phyloP scores from a whole-genome alignment of 1,140 invertebrate species.

The Penaeus indicus region DNA sequence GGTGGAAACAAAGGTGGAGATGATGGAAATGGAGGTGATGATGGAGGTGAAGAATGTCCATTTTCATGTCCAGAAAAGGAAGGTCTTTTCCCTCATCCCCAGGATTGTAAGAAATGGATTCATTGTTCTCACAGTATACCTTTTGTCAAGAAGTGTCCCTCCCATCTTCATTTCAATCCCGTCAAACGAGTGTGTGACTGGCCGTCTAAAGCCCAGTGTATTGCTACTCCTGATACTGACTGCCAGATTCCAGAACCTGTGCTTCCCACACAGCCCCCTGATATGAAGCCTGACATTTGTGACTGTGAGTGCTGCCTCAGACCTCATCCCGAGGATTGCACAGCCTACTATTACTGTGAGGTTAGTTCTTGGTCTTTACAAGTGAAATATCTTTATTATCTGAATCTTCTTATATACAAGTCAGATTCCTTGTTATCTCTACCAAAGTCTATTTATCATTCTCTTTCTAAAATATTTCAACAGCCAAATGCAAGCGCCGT shows the following conservation, averaged over 20 bases:
- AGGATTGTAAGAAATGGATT: constrained; percentile 44
- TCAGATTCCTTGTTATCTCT: neutral
- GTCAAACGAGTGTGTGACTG: constrained; percentile 54
- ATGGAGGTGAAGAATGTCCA: constrained; percentile 34
- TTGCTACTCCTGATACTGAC: constrained; percentile 29
- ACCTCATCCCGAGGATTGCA: constrained; percentile 60
- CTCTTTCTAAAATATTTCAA: neutral
- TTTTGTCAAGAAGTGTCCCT: constrained; percentile 48
- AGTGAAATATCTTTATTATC: neutral
- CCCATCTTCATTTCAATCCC: constrained; percentile 46
- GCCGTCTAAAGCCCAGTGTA: constrained; percentile 44
- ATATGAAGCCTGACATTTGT: constrained; percentile 52
- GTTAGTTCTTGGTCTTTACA: constrained; percentile 12
- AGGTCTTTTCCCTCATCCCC: constrained; percentile 52
- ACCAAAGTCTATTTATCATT: neutral
- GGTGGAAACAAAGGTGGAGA: neutral
- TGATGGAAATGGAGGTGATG: neutral
- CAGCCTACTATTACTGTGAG: constrained; percentile 59
- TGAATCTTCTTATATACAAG: neutral
- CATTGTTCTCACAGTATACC: constrained; percentile 32
- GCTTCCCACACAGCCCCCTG: constrained; percentile 32
- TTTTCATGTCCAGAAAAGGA: constrained; percentile 35
- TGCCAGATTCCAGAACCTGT: constrained; percentile 46
- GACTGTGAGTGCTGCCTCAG: constrained; percentile 61
- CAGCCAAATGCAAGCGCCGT: constrained; percentile 38